Evolutionary conservation across 2,797 vertebrate genomes (phyloP), one percentile per base, ranked within the genome.

Genomic region (Sparus aurata): DNA sequence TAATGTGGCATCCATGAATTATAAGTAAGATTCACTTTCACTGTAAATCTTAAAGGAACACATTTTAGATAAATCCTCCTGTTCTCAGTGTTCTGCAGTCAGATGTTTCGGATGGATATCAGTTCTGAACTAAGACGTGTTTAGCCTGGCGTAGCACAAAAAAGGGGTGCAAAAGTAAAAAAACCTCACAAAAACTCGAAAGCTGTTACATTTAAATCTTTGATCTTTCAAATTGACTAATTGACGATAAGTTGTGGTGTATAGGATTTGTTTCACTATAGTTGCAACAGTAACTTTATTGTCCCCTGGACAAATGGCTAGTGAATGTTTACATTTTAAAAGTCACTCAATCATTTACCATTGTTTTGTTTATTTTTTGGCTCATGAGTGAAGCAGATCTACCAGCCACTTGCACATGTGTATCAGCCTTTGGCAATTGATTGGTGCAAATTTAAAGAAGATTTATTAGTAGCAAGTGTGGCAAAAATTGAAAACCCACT

Each of bases 1-100:
- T 73, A 69, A 77, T 77, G 78, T 84, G 73, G 62, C 67, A 61
- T 80, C 82, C 69, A 77, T 77, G 55, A 80, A 60, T 75, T 74
- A 64, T 50, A 58, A 80, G 69, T 75, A 71, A 45, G 66, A 66
- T 81, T 34, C 73, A 81, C 81, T 54, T 73, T 82, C 74, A 71
- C 75, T 34, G 11, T 66, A 61, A 76, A 6, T 18, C 70, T 79
- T 64, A 30, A 78, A 62, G n/a, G 38, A 65, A 53, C 64, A 79
- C 49, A 70, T 71, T 82, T 70, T 20, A 54, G 30, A 63, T 27
- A n/a, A 34, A 54, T 60, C 11, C 27, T 68, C 49, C 53, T 80
- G 18, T 71, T 76, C 12, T 64, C 12, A 22, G 30, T 74, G 25
- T 73, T 58, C n/a, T 78, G 18, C 41, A 49, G 53, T 78, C 22